phyloP scores from a whole-genome alignment of 2,888 invertebrate genomes.

The Nomada lathburiana region DNA sequence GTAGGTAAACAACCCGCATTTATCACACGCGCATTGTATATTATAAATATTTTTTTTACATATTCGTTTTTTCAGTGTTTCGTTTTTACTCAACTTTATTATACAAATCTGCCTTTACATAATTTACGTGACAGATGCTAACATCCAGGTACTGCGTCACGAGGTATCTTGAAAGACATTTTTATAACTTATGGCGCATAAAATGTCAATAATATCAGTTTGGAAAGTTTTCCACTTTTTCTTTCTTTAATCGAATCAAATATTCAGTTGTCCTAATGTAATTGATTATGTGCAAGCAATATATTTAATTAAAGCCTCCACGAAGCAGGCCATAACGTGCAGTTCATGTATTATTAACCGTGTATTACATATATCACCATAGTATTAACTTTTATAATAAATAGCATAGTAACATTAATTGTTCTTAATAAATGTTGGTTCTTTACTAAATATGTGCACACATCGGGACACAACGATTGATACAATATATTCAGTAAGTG shows the following conservation, averaged over 20 bases:
- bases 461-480: slow-evolving; percentile 67
- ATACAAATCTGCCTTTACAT: slow-evolving; percentile 61
- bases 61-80: slow-evolving; percentile 51
- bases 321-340: slow-evolving; percentile 73
- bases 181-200: slow-evolving; percentile 51
- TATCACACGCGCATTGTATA: slow-evolving; percentile 68
- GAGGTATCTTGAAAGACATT: slow-evolving; percentile 70
- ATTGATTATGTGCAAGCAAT: slow-evolving; percentile 72
- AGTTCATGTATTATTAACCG: slow-evolving; percentile 67
- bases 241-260: slow-evolving; percentile 28
- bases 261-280: slow-evolving; percentile 50
- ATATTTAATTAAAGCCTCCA: slow-evolving; percentile 67
- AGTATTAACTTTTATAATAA: slow-evolving; percentile 78
- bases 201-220: slow-evolving; percentile 48
- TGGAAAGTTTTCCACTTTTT: slow-evolving; percentile 13
- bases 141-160: slow-evolving; percentile 68
- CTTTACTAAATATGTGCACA: slow-evolving; percentile 74
- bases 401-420: slow-evolving; percentile 80
- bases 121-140: slow-evolving; percentile 64
- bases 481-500: slow-evolving; percentile 74
- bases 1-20: slow-evolving; percentile 53
- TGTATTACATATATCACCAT: slow-evolving; percentile 72
- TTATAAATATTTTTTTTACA: slow-evolving; percentile 65
- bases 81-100: slow-evolving; percentile 62
- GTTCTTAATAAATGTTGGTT: slow-evolving; percentile 75